phyloP scores from a whole-genome alignment of 2,797 vertebrate genomes.

The Hozukius guyotensis region DNA sequence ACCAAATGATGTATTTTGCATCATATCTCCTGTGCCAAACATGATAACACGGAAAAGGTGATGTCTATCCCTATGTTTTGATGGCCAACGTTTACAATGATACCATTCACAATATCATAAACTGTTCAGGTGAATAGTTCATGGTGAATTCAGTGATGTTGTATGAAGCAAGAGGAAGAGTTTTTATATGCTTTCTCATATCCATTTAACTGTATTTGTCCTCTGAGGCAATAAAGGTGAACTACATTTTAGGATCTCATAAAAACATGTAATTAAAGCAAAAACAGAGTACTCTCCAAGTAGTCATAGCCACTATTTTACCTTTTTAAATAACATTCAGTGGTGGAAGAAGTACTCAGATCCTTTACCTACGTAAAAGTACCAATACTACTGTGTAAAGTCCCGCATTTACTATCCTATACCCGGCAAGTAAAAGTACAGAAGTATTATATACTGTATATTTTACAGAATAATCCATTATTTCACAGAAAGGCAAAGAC shows the following conservation, averaged over 20 bases:
- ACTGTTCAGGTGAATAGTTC: too few species aligned
- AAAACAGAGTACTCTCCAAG: neutral
- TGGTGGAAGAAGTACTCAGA: neutral
- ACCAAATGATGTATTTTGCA: too few species aligned
- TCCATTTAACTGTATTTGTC: neutral
- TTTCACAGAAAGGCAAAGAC: neutral
- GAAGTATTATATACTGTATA: neutral
- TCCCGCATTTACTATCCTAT: neutral
- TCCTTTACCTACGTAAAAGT: neutral
- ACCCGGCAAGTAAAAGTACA: neutral
- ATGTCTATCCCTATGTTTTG: too few species aligned
- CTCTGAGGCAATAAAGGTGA: neutral
- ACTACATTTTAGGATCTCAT: neutral
- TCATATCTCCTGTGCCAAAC: too few species aligned
- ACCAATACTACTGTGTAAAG: neutral
- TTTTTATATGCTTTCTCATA: neutral
- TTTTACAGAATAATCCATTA: neutral
- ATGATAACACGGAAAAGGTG: too few species aligned
- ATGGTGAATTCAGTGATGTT: too few species aligned
- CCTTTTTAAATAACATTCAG: neutral
- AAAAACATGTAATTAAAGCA: neutral
- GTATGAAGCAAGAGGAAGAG: too few species aligned
- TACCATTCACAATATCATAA: too few species aligned
- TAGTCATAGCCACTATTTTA: neutral
- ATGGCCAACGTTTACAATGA: too few species aligned